Evolutionary conservation across 2,888 invertebrate species (phyloP), one percentile per base, ranked within the genome.

Genomic region (Ophion costatus): DNA sequence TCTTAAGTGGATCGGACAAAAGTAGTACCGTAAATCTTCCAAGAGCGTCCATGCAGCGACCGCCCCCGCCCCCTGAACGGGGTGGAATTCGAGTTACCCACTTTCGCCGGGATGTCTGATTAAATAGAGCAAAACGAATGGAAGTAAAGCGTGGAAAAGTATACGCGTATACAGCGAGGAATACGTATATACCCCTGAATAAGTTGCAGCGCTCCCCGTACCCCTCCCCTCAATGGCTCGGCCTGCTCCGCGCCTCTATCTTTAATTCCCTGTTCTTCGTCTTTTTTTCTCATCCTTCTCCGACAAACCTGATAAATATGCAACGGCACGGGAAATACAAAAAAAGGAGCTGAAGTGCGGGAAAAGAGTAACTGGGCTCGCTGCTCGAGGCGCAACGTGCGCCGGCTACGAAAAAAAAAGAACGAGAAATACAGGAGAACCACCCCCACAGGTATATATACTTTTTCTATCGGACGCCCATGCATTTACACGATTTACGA

Each of bases 271-370:
- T 33, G 69, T 51, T 51, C 51, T 51, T 14, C 14, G 51, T 66
- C 76, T 59, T 33, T 70, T 71, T 84, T 80, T 80, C 63, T 67
- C 59, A 67, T 57, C 56, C 71, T 24, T 75, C 63, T 71, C 57
- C 83, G 86, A 85, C 82, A 83, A 88, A 88, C 85, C 90, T 91
- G 89, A 93, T 93, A 92, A 92, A 92, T 93, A 93, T 92, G 91
- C 92, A 92, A 91, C 89, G 89, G 66, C 66, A 83, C 87, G 87
- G 85, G 89, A 90, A 91, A 89, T 90, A 91, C 90, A 89, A 85
- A 79, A 83, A 70, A 59, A 45, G 29, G 20, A 79, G 51, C 14
- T 17, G 17, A 14, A 17, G 51, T 86, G 88, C 79, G 83, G 75
- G 33, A 82, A 77, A 86, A 82, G 77, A 69, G 85, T 66, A 78